These are phyloP conservation scores for Alentia gelatinosa DNA, from an alignment of 2,888 invertebrate genomes.

Conservation along the genomic window DNA sequence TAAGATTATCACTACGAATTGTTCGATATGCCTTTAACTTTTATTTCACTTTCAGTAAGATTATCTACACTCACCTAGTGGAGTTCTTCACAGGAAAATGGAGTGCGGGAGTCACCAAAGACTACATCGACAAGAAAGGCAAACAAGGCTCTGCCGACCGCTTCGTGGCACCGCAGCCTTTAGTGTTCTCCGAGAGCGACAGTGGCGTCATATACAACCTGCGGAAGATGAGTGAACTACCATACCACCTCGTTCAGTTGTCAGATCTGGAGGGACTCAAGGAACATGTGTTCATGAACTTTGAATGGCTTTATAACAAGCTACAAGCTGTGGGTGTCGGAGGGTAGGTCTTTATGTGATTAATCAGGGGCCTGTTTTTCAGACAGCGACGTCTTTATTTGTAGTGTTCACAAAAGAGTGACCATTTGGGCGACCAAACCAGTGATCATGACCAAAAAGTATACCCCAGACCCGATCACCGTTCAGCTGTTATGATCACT, in stretches of 20 bases:
- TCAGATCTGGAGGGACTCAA: neutral
- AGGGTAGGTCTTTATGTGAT: too few species aligned
- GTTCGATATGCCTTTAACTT: too few species aligned
- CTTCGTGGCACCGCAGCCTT: conserved; percentile 54
- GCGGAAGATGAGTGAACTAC: conserved; percentile 61
- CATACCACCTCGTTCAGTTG: conserved; percentile 53
- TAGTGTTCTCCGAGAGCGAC: conserved; percentile 5
- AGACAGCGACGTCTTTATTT: too few species aligned
- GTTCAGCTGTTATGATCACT: too few species aligned
- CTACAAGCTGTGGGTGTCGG: neutral
- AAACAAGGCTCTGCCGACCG: conserved; percentile 45
- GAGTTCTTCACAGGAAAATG: conserved; percentile 60
- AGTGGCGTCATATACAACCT: conserved; percentile 47
- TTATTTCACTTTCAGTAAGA: neutral
- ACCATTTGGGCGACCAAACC: too few species aligned
- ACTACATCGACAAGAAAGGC: conserved; percentile 28
- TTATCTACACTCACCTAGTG: conserved; percentile 46
- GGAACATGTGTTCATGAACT: conserved; percentile 10
- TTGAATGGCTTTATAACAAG: neutral
- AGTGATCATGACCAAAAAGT: too few species aligned
- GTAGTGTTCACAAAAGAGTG: too few species aligned
- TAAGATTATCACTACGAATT: too few species aligned
- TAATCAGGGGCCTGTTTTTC: too few species aligned
- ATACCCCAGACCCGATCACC: too few species aligned
- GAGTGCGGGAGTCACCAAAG: conserved; percentile 53